Evolutionary conservation across 1,140 invertebrate genomes (phyloP).

Genomic region (Leptopilina clavipes): DNA sequence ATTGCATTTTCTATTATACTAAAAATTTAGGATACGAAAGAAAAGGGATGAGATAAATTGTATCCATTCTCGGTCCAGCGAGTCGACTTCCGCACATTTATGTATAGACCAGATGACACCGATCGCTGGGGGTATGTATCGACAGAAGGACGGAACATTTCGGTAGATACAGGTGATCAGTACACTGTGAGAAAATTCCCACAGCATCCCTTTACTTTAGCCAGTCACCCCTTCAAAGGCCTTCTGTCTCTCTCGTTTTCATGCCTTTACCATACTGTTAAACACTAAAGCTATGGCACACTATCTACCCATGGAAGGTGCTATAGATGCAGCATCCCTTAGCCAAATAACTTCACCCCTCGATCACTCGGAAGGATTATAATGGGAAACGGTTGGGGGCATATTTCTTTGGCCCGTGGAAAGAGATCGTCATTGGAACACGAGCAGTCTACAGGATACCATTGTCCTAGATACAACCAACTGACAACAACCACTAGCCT

Average conservation of each 20-base stretch:
- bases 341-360: slow-evolving; percentile 58
- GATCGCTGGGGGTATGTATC: slow-evolving; percentile 42
- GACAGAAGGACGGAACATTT: slow-evolving; percentile 39
- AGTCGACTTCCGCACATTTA: not conserved
- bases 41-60: slow-evolving; percentile 3
- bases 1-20: slow-evolving; percentile 19
- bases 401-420: slow-evolving; percentile 63
- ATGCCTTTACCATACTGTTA: slow-evolving; percentile 18
- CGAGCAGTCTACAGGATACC: slow-evolving; percentile 55
- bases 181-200: slow-evolving; percentile 70
- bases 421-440: slow-evolving; percentile 52
- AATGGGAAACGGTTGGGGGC: slow-evolving; percentile 69
- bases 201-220: slow-evolving; percentile 66
- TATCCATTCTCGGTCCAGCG: slow-evolving; percentile 32
- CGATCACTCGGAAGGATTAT: slow-evolving; percentile 56
- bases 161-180: slow-evolving; percentile 68
- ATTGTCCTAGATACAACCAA: slow-evolving; percentile 63
- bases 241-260: slow-evolving; percentile 40
- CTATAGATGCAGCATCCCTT: slow-evolving; percentile 48
- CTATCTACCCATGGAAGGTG: slow-evolving; percentile 55
- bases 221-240: slow-evolving; percentile 61
- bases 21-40: slow-evolving; percentile 19
- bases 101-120: not conserved
- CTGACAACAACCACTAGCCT: slow-evolving; percentile 60
- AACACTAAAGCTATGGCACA: not conserved